Evolutionary conservation across 2,888 invertebrate genomes (phyloP), one percentile per base, ranked within the genome.

Genomic region (Pyrocoelia pectoralis): DNA sequence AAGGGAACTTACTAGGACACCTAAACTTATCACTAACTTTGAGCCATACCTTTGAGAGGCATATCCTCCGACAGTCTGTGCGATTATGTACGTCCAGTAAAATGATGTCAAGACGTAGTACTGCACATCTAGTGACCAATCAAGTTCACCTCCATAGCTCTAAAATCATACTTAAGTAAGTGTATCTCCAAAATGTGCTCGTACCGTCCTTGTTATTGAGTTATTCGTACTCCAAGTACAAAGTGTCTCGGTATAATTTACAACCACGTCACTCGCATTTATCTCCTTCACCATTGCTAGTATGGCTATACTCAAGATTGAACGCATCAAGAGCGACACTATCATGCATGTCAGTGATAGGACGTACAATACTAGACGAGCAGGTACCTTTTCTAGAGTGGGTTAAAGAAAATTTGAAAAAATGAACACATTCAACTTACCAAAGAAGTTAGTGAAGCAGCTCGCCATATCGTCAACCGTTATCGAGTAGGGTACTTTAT

Each of bases 81-180:
- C 43, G 8, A 12, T 15, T 14, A 46, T 46, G 8, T 46, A 46
- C 10, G 17, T 46, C 46, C 46, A 46, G 15, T 17, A 46, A 46
- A 46, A 46, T 3, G 46, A 46, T 1, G 46, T 18, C 15, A 46
- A 10, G n/a, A 46, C n/a, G n/a, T 46, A 46, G 15, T 46, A 17
- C 46, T 46, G 46, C 4, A 17, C 18, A 46, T 46, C n/a, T 17
- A 15, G 9, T 10, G 46, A 46, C 46, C 46, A 46, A 8, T 46
- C 18, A 8, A 46, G 10, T 17, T 10, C 17, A 8, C 46, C 46
- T 8, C 46, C 46, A 46, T 46, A 46, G 17, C 17, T 17, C 46
- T 46, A 4, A 46, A 46, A n/a, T n/a, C n/a, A n/a, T n/a, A n/a
- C n/a, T n/a, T n/a, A n/a, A n/a, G n/a, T n/a, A 46, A 2, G 10